Evolutionary conservation across 2,888 invertebrate species (phyloP), one percentile per base, ranked within the genome.

Genomic region (Cryptocheilus praepositus): DNA sequence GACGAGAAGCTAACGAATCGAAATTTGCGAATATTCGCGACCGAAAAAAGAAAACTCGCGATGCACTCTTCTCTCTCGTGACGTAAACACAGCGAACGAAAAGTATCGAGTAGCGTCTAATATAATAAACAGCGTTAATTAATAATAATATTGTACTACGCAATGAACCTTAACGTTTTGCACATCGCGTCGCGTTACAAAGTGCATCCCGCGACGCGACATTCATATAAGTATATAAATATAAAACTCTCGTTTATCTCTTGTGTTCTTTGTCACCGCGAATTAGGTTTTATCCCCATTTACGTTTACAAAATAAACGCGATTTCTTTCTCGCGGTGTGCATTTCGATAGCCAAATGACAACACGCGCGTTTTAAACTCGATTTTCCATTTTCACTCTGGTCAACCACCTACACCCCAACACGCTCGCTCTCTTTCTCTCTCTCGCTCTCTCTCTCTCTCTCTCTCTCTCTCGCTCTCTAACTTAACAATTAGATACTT

Each of bases 401-500:
- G 36, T 36, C 36, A 36, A 36, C 1, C 16, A 49, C 8, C 16
- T 49, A 2, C 18, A 49, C 5, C 5, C 16, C 49, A 18, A 16
- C 46, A 5, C 63, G 53, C 60, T 61, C n/a, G n/a, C 65, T 76
- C 72, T 73, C 66, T 71, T 63, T 76, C 68, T 73, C 71, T 70
- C 73, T 57, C 36, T 59, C 68, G 22, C 56, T 58, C 46, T 56
- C 70, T 70, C 45, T 64, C 64, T 69, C 71, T 69, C 71, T 69
- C 66, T 54, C 65, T 74, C 67, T 74, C 59, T 63, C 43, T 57
- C 63, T 67, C n/a, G n/a, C 60, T 64, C 67, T 78, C 76, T 77
- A 85, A 85, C 86, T 87, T 88, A 88, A 85, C 84, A 81, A 86
- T 86, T 86, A 85, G 84, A 84, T 85, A 85, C 79, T 82, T 85